Evolutionary conservation across 1,140 invertebrate species (phyloP).

Genomic region (Brachionus plicatilis): DNA sequence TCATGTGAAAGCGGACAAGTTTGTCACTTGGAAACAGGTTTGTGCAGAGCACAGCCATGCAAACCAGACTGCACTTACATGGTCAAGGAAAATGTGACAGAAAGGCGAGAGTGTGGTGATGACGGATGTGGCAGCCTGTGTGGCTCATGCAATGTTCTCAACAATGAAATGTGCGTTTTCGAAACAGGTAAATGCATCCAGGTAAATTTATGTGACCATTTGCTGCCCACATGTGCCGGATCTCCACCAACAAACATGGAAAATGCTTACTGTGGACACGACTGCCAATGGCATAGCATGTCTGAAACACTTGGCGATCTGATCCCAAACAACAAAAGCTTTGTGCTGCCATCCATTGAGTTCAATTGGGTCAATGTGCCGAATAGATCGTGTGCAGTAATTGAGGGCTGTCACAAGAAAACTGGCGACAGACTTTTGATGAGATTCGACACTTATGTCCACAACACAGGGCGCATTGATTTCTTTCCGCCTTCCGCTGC

Average conservation of each 20-base stretch:
- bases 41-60: neutral
- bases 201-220: neutral
- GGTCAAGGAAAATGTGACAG: neutral
- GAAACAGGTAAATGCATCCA: neutral
- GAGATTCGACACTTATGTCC: conserved; percentile 1
- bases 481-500: neutral
- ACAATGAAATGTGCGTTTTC: conserved; percentile 4
- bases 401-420: conserved; percentile 16
- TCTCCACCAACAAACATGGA: neutral
- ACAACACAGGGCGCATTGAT: neutral
- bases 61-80: neutral
- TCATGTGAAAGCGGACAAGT: neutral
- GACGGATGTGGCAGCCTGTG: neutral
- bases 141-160: neutral
- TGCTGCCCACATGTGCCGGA: neutral
- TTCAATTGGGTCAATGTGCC: neutral
- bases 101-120: neutral
- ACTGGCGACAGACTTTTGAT: neutral
- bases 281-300: neutral
- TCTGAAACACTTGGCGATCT: neutral
- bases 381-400: neutral
- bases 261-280: neutral
- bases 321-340: neutral
- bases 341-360: neutral
- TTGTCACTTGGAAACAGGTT: neutral